Conservation (phyloP, 2,888 invertebrate genomes). For the Pyralis farinalis region DNA sequence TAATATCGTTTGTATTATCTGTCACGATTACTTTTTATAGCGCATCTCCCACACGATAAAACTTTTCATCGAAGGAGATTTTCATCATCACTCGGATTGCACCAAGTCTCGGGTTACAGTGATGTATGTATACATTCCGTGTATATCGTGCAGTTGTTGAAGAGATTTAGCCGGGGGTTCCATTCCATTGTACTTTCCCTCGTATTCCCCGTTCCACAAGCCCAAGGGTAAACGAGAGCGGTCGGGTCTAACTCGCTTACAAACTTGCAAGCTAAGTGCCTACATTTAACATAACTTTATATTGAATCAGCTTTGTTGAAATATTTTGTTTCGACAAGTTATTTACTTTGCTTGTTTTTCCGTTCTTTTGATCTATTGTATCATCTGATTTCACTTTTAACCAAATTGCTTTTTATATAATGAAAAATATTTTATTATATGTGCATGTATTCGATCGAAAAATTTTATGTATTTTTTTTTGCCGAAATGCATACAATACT, state of each 20-base stretch:
- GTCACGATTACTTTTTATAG: no score
- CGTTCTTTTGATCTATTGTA: conserved; percentile 2
- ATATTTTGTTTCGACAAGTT: conserved; percentile 8
- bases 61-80: no score
- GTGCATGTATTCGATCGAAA: no score
- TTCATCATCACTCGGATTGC: no score
- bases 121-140: not conserved
- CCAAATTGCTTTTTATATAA: no score
- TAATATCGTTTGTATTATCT: no score
- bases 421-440: no score
- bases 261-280: conserved; percentile 38
- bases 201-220: conserved; percentile 52
- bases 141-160: conserved; percentile 25
- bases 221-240: conserved; percentile 56
- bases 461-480: no score
- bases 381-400: not conserved
- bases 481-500: no score
- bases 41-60: no score
- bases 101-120: not conserved
- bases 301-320: conserved; percentile 9
- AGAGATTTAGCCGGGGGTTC: conserved; percentile 65
- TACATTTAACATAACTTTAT: conserved; percentile 30
- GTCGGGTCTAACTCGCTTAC: conserved; percentile 46
- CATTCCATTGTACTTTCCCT: conserved; percentile 74
- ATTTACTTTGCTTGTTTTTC: not conserved